These are phyloP conservation scores for Drosophila formosana DNA, from an alignment of 2,888 invertebrate genomes.

Conservation along the genomic window DNA sequence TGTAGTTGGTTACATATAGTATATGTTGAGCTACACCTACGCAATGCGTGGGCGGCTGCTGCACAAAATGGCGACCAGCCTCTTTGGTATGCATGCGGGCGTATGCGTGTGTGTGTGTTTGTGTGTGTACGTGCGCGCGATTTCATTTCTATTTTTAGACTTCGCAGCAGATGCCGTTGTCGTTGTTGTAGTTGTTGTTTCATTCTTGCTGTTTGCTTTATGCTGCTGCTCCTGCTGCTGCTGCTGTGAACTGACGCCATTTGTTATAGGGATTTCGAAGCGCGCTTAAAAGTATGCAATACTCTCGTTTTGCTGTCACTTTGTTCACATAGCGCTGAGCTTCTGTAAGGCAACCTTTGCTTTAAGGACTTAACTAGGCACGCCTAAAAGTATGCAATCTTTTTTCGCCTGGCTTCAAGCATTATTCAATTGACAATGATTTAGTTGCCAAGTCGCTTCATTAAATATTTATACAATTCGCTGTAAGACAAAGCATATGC, in stretches of 20 bases:
- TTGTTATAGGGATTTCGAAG: slow-evolving; percentile 28
- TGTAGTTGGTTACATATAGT: slow-evolving; percentile 5
- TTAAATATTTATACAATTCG: slow-evolving; percentile 33
- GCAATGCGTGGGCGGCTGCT: slow-evolving; percentile 71
- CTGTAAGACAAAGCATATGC: slow-evolving; percentile 41
- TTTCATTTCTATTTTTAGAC: slow-evolving; percentile 79
- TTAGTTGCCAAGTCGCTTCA: neutral
- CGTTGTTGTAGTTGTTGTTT: slow-evolving; percentile 22
- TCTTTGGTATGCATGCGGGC: slow-evolving; percentile 59
- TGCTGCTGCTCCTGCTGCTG: slow-evolving; percentile 18
- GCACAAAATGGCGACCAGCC: slow-evolving; percentile 77
- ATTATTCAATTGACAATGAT: slow-evolving; percentile 7
- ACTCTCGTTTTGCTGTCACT: neutral
- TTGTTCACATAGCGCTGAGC: slow-evolving; percentile 1
- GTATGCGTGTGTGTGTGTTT: slow-evolving; percentile 19
- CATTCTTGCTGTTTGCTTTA: slow-evolving; percentile 31
- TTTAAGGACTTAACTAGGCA: neutral
- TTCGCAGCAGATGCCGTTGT: slow-evolving; percentile 28
- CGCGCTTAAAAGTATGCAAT: slow-evolving; percentile 50
- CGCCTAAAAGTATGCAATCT: neutral
- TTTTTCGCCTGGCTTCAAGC: neutral
- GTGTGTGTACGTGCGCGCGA: slow-evolving; percentile 62
- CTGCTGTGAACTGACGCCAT: slow-evolving; percentile 45
- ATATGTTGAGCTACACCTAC: slow-evolving; percentile 45
- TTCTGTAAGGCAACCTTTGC: slow-evolving; percentile 2